Conservation (phyloP, 2,888 invertebrate genomes). For the Fragum whitleyi region DNA sequence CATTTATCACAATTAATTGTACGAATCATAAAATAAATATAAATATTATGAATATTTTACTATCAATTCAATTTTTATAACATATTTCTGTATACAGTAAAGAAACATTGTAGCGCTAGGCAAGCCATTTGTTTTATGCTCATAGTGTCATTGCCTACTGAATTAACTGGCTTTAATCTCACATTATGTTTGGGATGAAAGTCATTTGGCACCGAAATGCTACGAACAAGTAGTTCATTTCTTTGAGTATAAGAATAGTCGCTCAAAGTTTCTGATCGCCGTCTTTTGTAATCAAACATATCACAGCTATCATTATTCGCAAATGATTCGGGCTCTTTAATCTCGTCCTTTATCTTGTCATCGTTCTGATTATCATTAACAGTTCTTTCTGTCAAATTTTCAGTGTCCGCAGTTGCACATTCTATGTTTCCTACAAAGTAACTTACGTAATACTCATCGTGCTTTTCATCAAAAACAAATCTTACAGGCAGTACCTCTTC, state of each 20-base stretch:
- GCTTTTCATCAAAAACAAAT: not conserved
- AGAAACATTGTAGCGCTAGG: conserved; percentile 7
- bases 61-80: conserved; percentile 10
- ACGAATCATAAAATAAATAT: too few relatives aligned
- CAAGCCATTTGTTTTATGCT: not conserved
- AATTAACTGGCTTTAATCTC: not conserved
- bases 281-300: not conserved
- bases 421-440: not conserved
- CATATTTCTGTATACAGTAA: conserved; percentile 17
- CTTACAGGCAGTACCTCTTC: not conserved
- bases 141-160: not conserved
- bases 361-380: not conserved
- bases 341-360: too few relatives aligned
- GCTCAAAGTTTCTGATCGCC: not conserved
- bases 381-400: not conserved
- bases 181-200: not conserved
- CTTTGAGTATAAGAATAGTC: not conserved
- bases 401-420: not conserved
- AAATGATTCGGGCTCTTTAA: not conserved
- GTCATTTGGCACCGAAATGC: not conserved
- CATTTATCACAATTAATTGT: too few relatives aligned
- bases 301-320: not conserved
- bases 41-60: too few relatives aligned
- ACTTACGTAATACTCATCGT: not conserved
- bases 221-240: not conserved